These are phyloP conservation scores for Pseudomyrmex gracilis DNA, from an alignment of 1,140 invertebrate species.

Conservation along the genomic window DNA sequence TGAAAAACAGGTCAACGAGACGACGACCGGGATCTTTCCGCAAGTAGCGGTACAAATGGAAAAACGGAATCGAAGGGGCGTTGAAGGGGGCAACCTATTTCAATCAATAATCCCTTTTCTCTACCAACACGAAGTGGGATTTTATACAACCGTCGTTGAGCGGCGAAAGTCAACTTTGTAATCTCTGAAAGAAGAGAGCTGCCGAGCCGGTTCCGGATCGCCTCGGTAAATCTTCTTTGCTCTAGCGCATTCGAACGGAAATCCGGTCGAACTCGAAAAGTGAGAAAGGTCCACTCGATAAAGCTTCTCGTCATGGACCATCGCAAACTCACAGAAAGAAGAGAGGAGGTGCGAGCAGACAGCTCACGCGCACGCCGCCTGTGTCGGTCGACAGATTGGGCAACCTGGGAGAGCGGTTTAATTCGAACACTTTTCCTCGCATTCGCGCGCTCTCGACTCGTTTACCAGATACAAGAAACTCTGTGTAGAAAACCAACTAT, in stretches of 20 bases:
- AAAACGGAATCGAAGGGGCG: conserved; percentile 13
- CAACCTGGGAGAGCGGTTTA: conserved; percentile 25
- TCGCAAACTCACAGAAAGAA: conserved; percentile 20
- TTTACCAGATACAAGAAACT: conserved; percentile 34
- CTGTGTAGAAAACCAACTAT: conserved; percentile 13
- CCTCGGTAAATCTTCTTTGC: conserved; percentile 56
- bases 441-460: conserved; percentile 15
- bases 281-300: conserved; percentile 59
- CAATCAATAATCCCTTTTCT: conserved; percentile 53
- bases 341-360: neutral
- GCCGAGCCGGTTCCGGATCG: conserved; percentile 47
- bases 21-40: conserved; percentile 10
- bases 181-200: conserved; percentile 40
- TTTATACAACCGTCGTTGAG: conserved; percentile 53
- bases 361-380: neutral
- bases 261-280: conserved; percentile 43
- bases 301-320: conserved; percentile 33
- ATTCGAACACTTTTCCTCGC: conserved; percentile 33
- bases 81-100: conserved; percentile 44
- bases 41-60: conserved; percentile 43
- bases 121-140: conserved; percentile 45
- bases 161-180: conserved; percentile 59
- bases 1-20: conserved; percentile 32
- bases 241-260: conserved; percentile 44
- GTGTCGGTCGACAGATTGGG: conserved; percentile 46